phyloP scores from a whole-genome alignment of 1,140 invertebrate genomes.

The Nephila pilipes region DNA sequence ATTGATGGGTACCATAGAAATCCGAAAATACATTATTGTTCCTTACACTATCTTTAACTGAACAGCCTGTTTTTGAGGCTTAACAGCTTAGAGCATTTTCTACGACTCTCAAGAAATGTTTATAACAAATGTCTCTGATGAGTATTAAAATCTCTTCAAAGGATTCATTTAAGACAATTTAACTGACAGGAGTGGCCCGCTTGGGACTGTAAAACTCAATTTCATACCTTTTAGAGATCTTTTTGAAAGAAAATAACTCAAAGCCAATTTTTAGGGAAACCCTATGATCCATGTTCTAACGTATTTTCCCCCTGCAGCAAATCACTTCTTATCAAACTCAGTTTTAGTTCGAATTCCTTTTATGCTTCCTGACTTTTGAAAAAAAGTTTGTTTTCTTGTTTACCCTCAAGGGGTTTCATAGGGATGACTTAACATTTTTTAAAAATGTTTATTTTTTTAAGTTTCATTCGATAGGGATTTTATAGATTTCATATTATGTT shows the following conservation, averaged over 20 bases:
- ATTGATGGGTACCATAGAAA: too few species aligned
- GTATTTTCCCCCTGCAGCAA: not conserved
- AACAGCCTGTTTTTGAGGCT: too few species aligned
- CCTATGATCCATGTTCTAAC: not conserved
- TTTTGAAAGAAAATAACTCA: slow-evolving; percentile 1
- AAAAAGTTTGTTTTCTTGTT: not conserved
- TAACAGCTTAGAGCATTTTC: not conserved
- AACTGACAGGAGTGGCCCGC: not conserved
- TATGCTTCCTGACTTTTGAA: not conserved
- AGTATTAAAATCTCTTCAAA: slow-evolving; percentile 41
- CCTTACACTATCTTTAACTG: too few species aligned
- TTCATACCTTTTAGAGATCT: not conserved
- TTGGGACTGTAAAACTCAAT: slow-evolving; percentile 7
- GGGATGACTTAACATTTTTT: not conserved
- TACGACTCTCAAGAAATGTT: not conserved
- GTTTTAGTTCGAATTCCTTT: not conserved
- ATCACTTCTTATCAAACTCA: not conserved
- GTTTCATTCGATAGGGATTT: not conserved
- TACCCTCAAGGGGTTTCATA: not conserved
- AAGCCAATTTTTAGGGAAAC: not conserved
- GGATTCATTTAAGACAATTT: not conserved
- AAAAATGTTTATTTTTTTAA: too few species aligned
- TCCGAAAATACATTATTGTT: too few species aligned
- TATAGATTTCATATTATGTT: too few species aligned
- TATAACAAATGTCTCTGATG: slow-evolving; percentile 8